Base-by-base conservation (phyloP, 2,113 vertebrate genomes). In the Rhipidura dahli region DNA sequence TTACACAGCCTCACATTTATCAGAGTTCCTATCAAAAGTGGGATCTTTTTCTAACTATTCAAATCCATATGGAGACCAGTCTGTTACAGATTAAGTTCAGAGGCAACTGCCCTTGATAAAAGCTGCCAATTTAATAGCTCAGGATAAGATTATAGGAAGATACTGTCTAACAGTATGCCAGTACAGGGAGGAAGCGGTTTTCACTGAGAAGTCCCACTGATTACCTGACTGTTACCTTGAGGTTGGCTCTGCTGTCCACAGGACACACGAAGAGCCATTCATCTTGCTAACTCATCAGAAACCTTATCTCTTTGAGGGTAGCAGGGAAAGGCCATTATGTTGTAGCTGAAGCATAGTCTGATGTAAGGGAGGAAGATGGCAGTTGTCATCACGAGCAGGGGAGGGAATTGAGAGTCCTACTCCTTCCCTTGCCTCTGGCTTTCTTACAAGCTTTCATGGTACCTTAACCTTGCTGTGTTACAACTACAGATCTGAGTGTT, bases 301-400 rank as follows among this genome's bases (percentile, higher is more conserved):
- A 24, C 24, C 13, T 22, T 49, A 8, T 9, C 31, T 83, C 0
- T 85, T 56, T 53, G 63, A 81, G 51, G 35, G 45, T 23, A 70
- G 42, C 33, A 37, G 37, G 30, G 49, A 64, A 54, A 72, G 39
- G n/a, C 39, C 23, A 1, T 33, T 27, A 42, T 61, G 3, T 3
- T 83, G 64, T 44, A 69, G 59, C 39, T 76, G 76, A 69, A 83
- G 54, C 45, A 69, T 47, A 28, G 37, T 56, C 31, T 83, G 45
- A 21, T 3, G 0, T 33, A 37, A 84, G 18, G 33, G 15, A 77
- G 35, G 18, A 81, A 50, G 33, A 33, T 63, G 42, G 12, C 10
- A n/a, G 8, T 49, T 88, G 27, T 47, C 31, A 27, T 54, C 4
- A 4, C 13, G 19, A 85, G 24, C 1, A 0, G 6, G 22, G 6